Percentiles rank a stretch among this genome's conserved stretches.
Conservation (phyloP, 2,888 invertebrate species). For the Brenthis ino region DNA sequence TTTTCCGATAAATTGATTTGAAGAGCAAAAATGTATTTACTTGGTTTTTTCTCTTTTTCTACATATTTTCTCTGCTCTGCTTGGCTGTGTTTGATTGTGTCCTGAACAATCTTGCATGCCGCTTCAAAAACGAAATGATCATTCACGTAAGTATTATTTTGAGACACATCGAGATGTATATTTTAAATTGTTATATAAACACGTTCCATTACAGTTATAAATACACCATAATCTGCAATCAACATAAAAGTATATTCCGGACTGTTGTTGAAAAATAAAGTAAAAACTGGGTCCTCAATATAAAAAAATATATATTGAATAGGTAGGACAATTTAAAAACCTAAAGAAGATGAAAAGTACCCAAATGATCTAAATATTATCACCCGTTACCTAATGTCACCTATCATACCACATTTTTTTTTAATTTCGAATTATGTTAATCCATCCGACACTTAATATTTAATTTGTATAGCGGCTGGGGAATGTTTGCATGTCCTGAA, state of each 20-base stretch:
- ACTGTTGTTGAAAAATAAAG: constrained; percentile 30
- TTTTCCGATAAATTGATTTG: constrained; percentile 78
- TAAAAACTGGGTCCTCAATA: constrained; percentile 41
- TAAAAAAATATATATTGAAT: constrained; percentile 40
- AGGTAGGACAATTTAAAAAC: constrained; percentile 42
- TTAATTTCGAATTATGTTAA: constrained; percentile 60
- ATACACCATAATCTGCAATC: constrained; percentile 42
- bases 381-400: constrained; percentile 70
- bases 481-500: constrained; percentile 72
- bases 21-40: constrained; percentile 85
- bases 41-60: constrained; percentile 89
- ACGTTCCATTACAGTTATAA: constrained; percentile 46
- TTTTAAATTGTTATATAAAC: constrained; percentile 43
- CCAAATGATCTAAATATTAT: constrained; percentile 47
- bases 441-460: constrained; percentile 75
- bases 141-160: constrained; percentile 89
- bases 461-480: constrained; percentile 78
- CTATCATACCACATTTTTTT: constrained; percentile 64
- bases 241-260: constrained; percentile 36
- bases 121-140: constrained; percentile 87
- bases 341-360: constrained; percentile 39
- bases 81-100: constrained; percentile 92
- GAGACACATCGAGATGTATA: constrained; percentile 75
- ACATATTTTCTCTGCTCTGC: constrained; percentile 91
- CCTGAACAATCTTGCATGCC: constrained; percentile 89